Conservation (phyloP, 2,888 invertebrate genomes). For the Boloria selene region DNA sequence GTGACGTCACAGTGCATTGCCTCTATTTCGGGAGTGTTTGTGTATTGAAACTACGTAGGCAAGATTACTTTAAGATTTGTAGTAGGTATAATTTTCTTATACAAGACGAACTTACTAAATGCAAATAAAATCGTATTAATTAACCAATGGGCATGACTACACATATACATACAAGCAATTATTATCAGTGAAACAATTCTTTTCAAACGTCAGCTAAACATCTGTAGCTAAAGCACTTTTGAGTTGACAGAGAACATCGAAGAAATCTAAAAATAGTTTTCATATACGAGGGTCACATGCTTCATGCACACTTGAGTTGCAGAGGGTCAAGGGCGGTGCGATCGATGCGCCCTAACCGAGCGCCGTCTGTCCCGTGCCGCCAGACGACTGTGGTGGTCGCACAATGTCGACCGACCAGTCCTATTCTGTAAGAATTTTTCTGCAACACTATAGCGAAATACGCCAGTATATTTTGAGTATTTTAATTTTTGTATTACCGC, state of each 20-base stretch:
- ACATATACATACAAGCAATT: too few relatives aligned
- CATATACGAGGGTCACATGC: slow-evolving; percentile 19
- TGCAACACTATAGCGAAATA: too few relatives aligned
- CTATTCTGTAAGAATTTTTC: too few relatives aligned
- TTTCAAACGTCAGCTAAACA: slow-evolving; percentile 8
- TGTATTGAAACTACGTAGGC: slow-evolving; percentile 2
- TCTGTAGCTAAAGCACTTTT: slow-evolving; percentile 1
- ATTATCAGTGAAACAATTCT: neutral
- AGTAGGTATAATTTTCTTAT: too few relatives aligned
- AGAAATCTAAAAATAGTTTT: slow-evolving; percentile 25
- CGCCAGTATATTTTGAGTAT: too few relatives aligned
- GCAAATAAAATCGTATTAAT: too few relatives aligned
- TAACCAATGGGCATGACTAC: too few relatives aligned
- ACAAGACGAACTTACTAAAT: too few relatives aligned
- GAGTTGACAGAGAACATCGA: neutral
- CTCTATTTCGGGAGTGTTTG: slow-evolving; percentile 30
- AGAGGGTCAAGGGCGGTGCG: slow-evolving; percentile 70
- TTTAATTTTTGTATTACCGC: too few relatives aligned
- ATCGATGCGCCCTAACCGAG: slow-evolving; percentile 41
- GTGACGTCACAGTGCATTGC: slow-evolving; percentile 39
- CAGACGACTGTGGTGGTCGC: neutral
- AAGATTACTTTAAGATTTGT: slow-evolving; percentile 1
- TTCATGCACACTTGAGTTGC: slow-evolving; percentile 21
- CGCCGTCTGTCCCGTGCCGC: slow-evolving; percentile 11
- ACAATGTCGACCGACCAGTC: too few relatives aligned